Evolutionary conservation across 2,888 invertebrate species (phyloP), one percentile per base, ranked within the genome.

Genomic region (Cheilosia impressa): DNA sequence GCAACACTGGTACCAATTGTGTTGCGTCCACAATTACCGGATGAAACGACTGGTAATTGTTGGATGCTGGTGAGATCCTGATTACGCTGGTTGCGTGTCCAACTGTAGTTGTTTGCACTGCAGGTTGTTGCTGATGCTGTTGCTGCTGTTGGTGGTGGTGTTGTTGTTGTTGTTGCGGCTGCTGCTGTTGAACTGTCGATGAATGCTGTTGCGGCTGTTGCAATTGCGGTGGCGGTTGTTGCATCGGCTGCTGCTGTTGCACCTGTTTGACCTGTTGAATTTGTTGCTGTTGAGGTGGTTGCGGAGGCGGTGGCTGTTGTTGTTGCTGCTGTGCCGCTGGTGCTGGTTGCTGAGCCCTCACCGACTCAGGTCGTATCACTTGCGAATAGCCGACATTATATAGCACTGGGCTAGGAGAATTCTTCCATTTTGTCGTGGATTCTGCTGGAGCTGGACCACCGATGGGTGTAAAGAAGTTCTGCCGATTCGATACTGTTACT

Each of bases 401-500:
- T 81, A 91, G 89, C 63, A 92, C 90, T 62, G 92, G 92, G 87
- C 92, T 92, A 45, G 92, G 90, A 63, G 91, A 91, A 72, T 91
- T 91, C 88, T 92, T 92, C 90, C 91, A 92, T 88, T 92, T 92
- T 58, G 89, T 87, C 5, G 88, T 68, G 5, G 90, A 82, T 72
- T 87, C 87, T 6, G 73, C 47, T 38, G 72, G 87, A 2, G 73
- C 87, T n/a, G 87, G 65, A 24, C 89, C 89, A 52, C 91, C 91
- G 89, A 98, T 98, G 38, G 98, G 98, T 93, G 98, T 96, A 92
- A 98, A 98, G 88, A 98, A 95, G 92, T 97, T 97, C 91, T 96
- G 96, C 88, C 96, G 94, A 80, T 96, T 94, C 45, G 96, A 96
- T 80, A 94, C 94, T 66, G 95, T 95, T 58, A 95, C 94, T 38